A percentile compares a stretch with the other conserved stretches of the same genome.
phyloP scores from a whole-genome alignment of 2,113 vertebrate species.

The Limanda limanda region DNA sequence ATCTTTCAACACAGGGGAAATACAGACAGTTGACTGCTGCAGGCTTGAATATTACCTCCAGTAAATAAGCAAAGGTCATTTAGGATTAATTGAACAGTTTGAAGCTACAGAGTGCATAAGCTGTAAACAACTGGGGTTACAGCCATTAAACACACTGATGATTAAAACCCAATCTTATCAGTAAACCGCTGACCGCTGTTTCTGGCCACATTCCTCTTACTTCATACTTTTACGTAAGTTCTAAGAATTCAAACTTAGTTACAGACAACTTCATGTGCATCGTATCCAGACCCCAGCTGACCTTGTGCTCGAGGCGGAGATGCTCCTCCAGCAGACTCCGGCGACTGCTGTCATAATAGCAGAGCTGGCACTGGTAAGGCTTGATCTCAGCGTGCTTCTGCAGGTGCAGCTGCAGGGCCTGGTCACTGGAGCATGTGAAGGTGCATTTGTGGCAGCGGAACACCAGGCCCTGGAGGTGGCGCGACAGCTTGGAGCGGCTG shows the following conservation, averaged over 20 bases:
- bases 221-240: background rate
- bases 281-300: slow-evolving; percentile 64
- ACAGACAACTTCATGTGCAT: background rate
- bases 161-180: slow-evolving; percentile 12
- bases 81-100: slow-evolving; percentile 6
- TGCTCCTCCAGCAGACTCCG: slow-evolving; percentile 92
- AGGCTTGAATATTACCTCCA: background rate
- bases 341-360: slow-evolving; percentile 95
- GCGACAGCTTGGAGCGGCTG: slow-evolving; percentile 96
- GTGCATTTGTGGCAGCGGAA: slow-evolving; percentile 99
- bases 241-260: slow-evolving; percentile 5
- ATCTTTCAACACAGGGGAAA: background rate
- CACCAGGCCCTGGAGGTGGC: slow-evolving; percentile 94
- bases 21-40: background rate
- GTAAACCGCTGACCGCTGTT: background rate
- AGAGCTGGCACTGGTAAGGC: slow-evolving; percentile 98
- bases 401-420: slow-evolving; percentile 94
- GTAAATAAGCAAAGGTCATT: slow-evolving; percentile 3
- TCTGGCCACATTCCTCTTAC: background rate
- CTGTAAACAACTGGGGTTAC: slow-evolving; percentile 10
- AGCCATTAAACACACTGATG: slow-evolving; percentile 17
- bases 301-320: slow-evolving; percentile 97
- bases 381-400: slow-evolving; percentile 95
- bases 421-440: slow-evolving; percentile 97
- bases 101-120: background rate